Evolutionary conservation across 2,888 invertebrate genomes (phyloP), one percentile per base, ranked within the genome.

Genomic region (Chromoteleia sp.): DNA sequence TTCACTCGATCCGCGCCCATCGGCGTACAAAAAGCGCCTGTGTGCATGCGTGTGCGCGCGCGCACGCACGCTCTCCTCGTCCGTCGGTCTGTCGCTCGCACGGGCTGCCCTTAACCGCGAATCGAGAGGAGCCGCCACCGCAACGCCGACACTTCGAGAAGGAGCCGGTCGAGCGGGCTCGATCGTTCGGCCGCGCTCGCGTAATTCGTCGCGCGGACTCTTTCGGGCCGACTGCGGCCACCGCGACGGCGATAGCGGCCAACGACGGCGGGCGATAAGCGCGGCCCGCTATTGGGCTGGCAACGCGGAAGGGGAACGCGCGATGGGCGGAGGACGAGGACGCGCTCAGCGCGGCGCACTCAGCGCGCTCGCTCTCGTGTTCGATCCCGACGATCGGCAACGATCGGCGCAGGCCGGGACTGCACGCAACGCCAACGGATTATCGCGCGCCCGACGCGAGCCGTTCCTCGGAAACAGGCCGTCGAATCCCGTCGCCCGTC

Each of bases 401-500:
- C 21, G 30, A 25, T 30, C 39, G 52, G 33, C 50, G 14, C 39
- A 10, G 4, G 25, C 59, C 63, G 48, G 19, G 2, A 19, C 63
- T 33, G 8, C 45, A 63, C 59, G 59, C 48, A 41, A 63, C 48
- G 74, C 43, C 45, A 45, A 52, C 59, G 63, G 45, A 63, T 25
- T 61, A 29, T 33, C 41, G 30, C 33, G 48, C 65, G 58, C 48
- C 65, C 48, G 71, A 75, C 75, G 58, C 81, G 74, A 71, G 58
- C 58, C 74, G 33, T 63, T 58, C 48, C 61, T 45, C 68, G 65
- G 56, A 65, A 63, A 77, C 81, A 74, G 81, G 81, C 77, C 77
- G 68, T 73, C 74, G 54, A 39, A 70, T 82, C 71, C 81, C 76
- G 81, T 76, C 82, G 61, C 79, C 67, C 48, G 78, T 76, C 56